A percentile compares a stretch with the other conserved stretches of the same genome.
These are phyloP conservation scores for Corticium candelabrum DNA, from an alignment of 37 sponge, comb jelly and placozoan species.

Conservation along the genomic window DNA sequence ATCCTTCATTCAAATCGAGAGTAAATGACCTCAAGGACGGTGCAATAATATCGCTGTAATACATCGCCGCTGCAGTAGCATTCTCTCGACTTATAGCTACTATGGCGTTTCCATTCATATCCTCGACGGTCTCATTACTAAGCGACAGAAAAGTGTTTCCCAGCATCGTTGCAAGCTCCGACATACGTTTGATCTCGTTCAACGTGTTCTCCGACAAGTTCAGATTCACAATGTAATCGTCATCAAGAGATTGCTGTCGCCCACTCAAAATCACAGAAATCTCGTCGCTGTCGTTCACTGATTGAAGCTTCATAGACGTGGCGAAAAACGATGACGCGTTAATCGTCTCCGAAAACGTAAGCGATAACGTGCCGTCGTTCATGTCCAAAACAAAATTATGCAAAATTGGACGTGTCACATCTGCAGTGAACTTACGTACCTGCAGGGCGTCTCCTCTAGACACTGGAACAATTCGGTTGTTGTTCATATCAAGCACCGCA, in stretches of 20 bases:
- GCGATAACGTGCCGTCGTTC: neutral
- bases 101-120: slow-evolving; percentile 36
- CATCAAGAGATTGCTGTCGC: neutral
- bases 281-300: too few relatives aligned
- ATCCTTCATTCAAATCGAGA: slow-evolving; percentile 56
- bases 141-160: slow-evolving; percentile 44
- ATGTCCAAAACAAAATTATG: slow-evolving; percentile 3
- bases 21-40: slow-evolving; percentile 30
- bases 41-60: slow-evolving; percentile 42
- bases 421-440: slow-evolving; percentile 29
- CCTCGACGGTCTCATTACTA: slow-evolving; percentile 2
- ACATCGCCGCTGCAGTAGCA: slow-evolving; percentile 14
- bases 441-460: slow-evolving; percentile 13
- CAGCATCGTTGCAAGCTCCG: slow-evolving; percentile 29
- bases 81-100: neutral
- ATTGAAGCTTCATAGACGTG: too few relatives aligned
- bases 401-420: slow-evolving; percentile 33
- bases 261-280: too few relatives aligned
- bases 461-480: slow-evolving; percentile 27
- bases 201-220: slow-evolving; percentile 45
- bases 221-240: slow-evolving; percentile 44
- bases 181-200: slow-evolving; percentile 74
- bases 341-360: neutral
- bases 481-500: slow-evolving; percentile 47
- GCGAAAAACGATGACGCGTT: too few relatives aligned